Conservation (phyloP, 1,140 invertebrate species). For the Pachypeltis micranthus region DNA sequence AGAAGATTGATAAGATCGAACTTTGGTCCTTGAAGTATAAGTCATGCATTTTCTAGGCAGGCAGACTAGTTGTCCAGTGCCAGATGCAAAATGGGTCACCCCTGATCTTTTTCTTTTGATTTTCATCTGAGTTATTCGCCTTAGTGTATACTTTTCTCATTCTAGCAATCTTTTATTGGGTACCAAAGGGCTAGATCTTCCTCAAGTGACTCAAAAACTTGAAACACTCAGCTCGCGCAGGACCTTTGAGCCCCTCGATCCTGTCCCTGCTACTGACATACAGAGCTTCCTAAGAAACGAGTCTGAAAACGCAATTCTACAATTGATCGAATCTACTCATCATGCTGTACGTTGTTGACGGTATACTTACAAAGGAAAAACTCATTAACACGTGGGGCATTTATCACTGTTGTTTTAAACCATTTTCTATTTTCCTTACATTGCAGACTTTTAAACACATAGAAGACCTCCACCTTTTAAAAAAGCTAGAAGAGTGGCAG, state of each 20-base stretch:
- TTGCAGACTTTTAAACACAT: conserved; percentile 50
- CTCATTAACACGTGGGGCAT: too few relatives aligned
- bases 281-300: conserved; percentile 83
- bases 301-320: conserved; percentile 83
- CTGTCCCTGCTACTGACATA: conserved; percentile 77
- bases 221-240: conserved; percentile 71
- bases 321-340: conserved; percentile 79
- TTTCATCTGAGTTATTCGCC: background rate
- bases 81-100: too few relatives aligned
- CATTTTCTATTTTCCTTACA: conserved; percentile 7
- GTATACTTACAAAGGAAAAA: conserved; percentile 5
- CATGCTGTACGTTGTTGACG: conserved; percentile 57
- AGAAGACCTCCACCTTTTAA: conserved; percentile 65
- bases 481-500: conserved; percentile 76
- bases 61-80: too few relatives aligned
- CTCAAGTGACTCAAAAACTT: conserved; percentile 81
- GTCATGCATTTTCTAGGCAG: too few relatives aligned
- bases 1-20: too few relatives aligned
- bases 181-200: conserved; percentile 81
- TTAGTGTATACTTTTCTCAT: too few relatives aligned
- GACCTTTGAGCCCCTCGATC: conserved; percentile 81
- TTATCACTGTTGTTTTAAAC: background rate
- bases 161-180: conserved; percentile 81
- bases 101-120: background rate
- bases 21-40: too few relatives aligned